Evolutionary conservation across 2,113 vertebrate genomes (phyloP), one percentile per base, ranked within the genome.

Genomic region (Mesembrinibis cayennensis): DNA sequence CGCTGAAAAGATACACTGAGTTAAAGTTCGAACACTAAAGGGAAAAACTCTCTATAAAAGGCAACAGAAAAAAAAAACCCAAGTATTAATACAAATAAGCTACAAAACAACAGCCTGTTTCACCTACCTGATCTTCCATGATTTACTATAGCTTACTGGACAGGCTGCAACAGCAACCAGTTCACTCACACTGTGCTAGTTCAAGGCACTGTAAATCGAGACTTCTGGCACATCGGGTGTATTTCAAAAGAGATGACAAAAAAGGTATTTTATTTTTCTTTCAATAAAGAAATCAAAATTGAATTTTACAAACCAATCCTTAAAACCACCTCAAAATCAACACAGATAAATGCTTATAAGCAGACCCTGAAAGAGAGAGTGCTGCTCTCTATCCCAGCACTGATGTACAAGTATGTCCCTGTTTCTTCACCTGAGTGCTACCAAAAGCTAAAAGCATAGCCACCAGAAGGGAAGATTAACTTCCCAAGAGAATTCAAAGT

Each of bases 341-440:
- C 62, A 5, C 42, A 79, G 70, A 3, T 26, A 56, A 49, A 61
- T 93, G 50, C 13, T 74, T 66, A 40, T 12, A 29, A 47, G 6
- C 61, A 71, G 50, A 36, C 4, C 18, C 36, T 44, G 55, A 61
- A 66, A 22, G 49, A 53, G 29, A 19, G 13, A 27, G 9, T 47
- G 22, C 67, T 58, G 78, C 36, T 73, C 16, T 4, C 1, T 5
- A 21, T 4, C 62, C 36, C 72, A 78, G 58, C 18, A 22, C 12
- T 26, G 65, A 55, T 1, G 7, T 0, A 13, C 22, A 47, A 52
- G 40, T 0, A 4, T 8, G 10, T 15, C 22, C 25, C 19, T 9
- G 4, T 6, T 74, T 49, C 69, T 36, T 36, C 69, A 61, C 40
- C 32, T 34, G 55, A 56, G 44, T 6, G 20, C 32, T n/a, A 73